Evolutionary conservation across 2,113 vertebrate species (phyloP), one percentile per base, ranked within the genome.

Genomic region (Probosciger aterrimus): DNA sequence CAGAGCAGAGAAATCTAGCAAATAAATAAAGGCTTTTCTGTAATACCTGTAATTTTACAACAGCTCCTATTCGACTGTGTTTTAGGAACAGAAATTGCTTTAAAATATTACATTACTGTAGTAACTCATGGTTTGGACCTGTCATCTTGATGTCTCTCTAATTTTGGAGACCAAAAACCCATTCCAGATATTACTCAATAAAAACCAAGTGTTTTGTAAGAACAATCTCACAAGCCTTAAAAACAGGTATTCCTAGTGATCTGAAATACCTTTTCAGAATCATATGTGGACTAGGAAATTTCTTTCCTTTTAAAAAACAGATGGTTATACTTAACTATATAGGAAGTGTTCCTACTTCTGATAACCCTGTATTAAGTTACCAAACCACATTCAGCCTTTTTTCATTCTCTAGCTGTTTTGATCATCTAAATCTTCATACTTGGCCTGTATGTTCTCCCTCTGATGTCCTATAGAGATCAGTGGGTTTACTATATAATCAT

Each of bases 111-210:
- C 43, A 86, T 94, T 88, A 63, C 43, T 31, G 50, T 20, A 94
- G 70, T 85, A 95, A 95, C 78, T 93, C 50, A 43, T 27, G 10
- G 59, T 96, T 91, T 94, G 67, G 82, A 92, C 60, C 71, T 86
- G 68, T 86, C 80, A 91, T 82, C 88, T 57, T 96, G 49, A 92
- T 85, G 73, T 59, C 28, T 73, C 35, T 85, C 82, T 96, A 80
- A 95, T 90, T n/a, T 59, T 65, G 39, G 82, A 93, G 35, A 81
- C 31, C 50, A 90, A 90, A 93, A 96, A 37, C 22, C 68, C 50
- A 95, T 97, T 97, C 64, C 82, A 90, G 43, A 50, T 88, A 93
- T 62, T 82, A 85, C 50, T 86, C 89, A 86, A 67, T 64, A 67
- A 81, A 75, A 96, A 84, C 22, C 30, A 94, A 82, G 55, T 81